Evolutionary conservation across 1,140 invertebrate genomes (phyloP), one percentile per base, ranked within the genome.

Genomic region (Andrena cerasifolii): DNA sequence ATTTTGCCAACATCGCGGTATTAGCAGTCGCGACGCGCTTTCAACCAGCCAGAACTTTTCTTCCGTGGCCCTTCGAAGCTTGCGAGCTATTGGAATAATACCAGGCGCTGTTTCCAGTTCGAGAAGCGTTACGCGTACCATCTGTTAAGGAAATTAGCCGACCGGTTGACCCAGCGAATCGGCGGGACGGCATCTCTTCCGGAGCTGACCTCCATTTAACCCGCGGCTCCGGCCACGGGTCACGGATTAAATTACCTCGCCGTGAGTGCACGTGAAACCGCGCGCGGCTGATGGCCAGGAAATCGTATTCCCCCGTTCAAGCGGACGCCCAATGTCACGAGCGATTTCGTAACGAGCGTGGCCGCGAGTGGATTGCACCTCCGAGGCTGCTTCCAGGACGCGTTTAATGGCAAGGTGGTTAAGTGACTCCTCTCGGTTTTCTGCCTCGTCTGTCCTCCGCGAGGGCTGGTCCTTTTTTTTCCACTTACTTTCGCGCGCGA

Each of bases 321-420:
- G 67, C 21, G 18, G n/a, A 21, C 56, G n/a, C 12, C n/a, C 67
- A 58, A 58, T 70, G 49, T 74, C 62, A 21, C 43, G 33, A 43
- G 3, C 61, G 68, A 83, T 73, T 73, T 54, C 49, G 47, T 74
- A 79, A 80, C 77, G 31, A 83, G 59, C n/a, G 16, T 24, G 26
- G 43, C 24, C 49, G 58, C 56, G 54, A 6, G 53, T 16, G 72
- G 16, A 40, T 68, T 14, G 45, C 59, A 66, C 49, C 62, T 66
- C 63, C 14, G 45, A 49, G 31, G n/a, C 68, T 72, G 45, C 80
- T 78, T 73, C 59, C 65, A 71, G 70, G 59, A 18, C 36, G 31
- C 82, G 76, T 73, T 80, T 73, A 84, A 84, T 80, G 53, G 72
- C 78, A 62, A 31, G 62, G 47, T 51, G 82, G 78, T 80, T 83